Percentiles rank a stretch among this genome's conserved stretches.
Conservation (phyloP, 1,140 invertebrate genomes). For the Orchesella cincta region DNA sequence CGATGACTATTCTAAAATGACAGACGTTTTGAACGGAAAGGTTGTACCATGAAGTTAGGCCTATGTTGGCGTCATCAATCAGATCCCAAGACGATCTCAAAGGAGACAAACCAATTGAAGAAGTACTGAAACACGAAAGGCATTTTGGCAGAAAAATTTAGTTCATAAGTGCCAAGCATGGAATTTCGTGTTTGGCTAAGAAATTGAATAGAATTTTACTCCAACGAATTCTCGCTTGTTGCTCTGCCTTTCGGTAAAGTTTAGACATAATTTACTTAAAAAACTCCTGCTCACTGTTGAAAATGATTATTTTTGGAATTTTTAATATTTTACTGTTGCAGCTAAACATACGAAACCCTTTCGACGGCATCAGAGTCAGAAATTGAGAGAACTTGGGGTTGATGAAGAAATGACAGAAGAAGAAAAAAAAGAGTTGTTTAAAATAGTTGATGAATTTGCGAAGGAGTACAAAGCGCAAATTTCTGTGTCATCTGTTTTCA, state of each 20-base stretch:
- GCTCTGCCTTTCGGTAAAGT: too few relatives aligned
- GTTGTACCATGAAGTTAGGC: constrained; percentile 99
- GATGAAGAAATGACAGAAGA: constrained; percentile 76
- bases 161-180: constrained; percentile 89
- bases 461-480: constrained; percentile 96
- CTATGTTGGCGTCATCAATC: constrained; percentile 97
- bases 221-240: constrained; percentile 97
- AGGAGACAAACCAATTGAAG: constrained; percentile 79
- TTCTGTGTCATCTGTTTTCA: too few relatives aligned
- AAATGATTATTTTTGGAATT: constrained; percentile 26
- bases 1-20: constrained; percentile 96
- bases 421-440: constrained; percentile 90
- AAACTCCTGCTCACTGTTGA: too few relatives aligned
- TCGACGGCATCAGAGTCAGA: constrained; percentile 94
- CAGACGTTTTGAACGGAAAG: constrained; percentile 93
- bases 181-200: constrained; percentile 92
- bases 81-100: constrained; percentile 96
- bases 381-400: constrained; percentile 84
- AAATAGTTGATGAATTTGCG: constrained; percentile 98
- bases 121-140: constrained; percentile 90
- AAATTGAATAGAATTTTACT: constrained; percentile 94
- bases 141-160: constrained; percentile 93
- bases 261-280: too few relatives aligned
- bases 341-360: constrained; percentile 93
- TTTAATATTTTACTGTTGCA: constrained; percentile 57